Percentiles rank a stretch among this genome's conserved stretches.
phyloP scores from a whole-genome alignment of 1,140 invertebrate genomes.

The Drosophila littoralis region DNA sequence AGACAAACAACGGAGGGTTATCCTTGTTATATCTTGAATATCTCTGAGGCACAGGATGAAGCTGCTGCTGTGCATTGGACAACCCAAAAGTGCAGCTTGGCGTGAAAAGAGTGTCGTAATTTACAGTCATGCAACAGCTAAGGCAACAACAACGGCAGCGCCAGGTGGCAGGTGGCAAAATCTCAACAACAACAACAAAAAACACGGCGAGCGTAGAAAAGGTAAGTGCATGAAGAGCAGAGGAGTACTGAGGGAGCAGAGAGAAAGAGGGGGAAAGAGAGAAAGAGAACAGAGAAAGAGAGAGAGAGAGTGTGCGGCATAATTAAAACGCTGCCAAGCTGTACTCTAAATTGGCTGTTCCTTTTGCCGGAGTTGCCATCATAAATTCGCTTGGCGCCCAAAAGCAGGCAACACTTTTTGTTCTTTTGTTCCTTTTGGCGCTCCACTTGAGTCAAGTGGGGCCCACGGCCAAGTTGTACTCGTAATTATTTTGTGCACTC shows the following conservation, averaged over 20 bases:
- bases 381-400: slow-evolving; percentile 54
- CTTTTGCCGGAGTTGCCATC: slow-evolving; percentile 20
- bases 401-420: slow-evolving; percentile 50
- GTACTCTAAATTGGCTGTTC: slow-evolving; percentile 53
- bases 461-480: slow-evolving; percentile 37
- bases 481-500: slow-evolving; percentile 63
- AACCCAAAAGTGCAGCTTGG: slow-evolving; percentile 73
- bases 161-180: slow-evolving; percentile 34
- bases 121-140: slow-evolving; percentile 56
- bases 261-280: slow-evolving; percentile 3
- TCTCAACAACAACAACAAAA: slow-evolving; percentile 18
- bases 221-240: background rate
- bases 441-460: slow-evolving; percentile 52
- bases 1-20: slow-evolving; percentile 36
- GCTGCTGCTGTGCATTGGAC: slow-evolving; percentile 24
- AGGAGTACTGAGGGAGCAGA: background rate
- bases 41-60: slow-evolving; percentile 5
- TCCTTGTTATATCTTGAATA: slow-evolving; percentile 35
- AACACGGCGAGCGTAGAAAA: slow-evolving; percentile 27
- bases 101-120: slow-evolving; percentile 79
- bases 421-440: slow-evolving; percentile 30
- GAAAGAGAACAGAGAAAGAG: background rate
- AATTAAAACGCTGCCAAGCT: slow-evolving; percentile 68
- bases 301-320: slow-evolving; percentile 38
- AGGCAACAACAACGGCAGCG: slow-evolving; percentile 2